A percentile compares a stretch with the other conserved stretches of the same genome.
These are phyloP conservation scores for Sminthurinus aureus DNA, from an alignment of 2,888 invertebrate species.

Conservation along the genomic window DNA sequence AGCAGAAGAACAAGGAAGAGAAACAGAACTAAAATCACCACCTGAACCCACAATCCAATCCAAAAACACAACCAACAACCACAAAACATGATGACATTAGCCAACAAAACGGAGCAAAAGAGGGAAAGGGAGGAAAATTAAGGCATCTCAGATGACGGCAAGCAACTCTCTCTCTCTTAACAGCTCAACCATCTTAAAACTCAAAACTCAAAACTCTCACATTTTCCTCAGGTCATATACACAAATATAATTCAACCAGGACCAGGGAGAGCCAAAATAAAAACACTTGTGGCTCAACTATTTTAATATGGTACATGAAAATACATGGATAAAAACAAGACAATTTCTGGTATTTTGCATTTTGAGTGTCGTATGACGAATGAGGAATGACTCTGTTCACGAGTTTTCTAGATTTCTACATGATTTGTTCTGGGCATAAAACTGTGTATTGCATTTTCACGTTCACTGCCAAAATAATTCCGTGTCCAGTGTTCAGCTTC, in stretches of 20 bases:
- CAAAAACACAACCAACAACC: neutral
- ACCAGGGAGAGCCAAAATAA: conserved; percentile 8
- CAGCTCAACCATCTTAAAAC: too few species aligned
- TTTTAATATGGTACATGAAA: neutral
- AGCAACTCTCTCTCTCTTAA: conserved; percentile 43
- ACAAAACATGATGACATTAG: too few species aligned
- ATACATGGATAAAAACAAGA: neutral
- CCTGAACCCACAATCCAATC: conserved; percentile 49
- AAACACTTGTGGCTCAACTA: conserved; percentile 4
- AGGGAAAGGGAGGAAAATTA: conserved; percentile 29
- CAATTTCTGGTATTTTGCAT: too few species aligned
- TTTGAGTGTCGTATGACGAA: too few species aligned
- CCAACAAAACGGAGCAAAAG: too few species aligned
- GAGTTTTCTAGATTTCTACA: neutral
- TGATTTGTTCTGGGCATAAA: neutral
- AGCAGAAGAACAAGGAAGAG: too few species aligned
- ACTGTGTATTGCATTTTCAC: too few species aligned
- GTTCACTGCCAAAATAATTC: too few species aligned
- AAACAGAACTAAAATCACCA: conserved; percentile 38
- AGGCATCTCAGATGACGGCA: conserved; percentile 45
- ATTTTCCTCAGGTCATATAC: too few species aligned
- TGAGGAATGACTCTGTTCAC: neutral
- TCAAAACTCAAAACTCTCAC: too few species aligned
- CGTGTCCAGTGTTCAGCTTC: too few species aligned
- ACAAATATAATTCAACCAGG: neutral